A percentile compares a stretch with the other conserved stretches of the same genome.
phyloP scores from a whole-genome alignment of 2,888 invertebrate genomes.

The Oscheius onirici region DNA sequence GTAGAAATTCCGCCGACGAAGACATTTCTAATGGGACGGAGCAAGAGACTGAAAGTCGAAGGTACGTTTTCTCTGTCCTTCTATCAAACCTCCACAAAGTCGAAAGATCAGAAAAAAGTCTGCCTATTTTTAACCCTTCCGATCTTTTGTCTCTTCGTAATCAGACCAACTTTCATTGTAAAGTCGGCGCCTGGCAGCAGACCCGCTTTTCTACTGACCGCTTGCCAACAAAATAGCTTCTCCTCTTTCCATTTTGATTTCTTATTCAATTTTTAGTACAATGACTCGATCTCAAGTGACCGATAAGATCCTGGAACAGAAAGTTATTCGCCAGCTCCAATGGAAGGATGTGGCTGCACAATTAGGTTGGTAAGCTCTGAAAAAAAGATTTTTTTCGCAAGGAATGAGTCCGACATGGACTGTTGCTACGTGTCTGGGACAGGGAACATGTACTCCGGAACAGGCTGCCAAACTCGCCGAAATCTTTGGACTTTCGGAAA shows the following conservation, averaged over 20 bases:
- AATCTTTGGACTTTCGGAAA: conserved; percentile 16
- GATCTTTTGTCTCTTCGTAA: neutral
- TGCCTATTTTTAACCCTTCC: no score
- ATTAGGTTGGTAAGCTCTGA: neutral
- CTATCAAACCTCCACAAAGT: no score
- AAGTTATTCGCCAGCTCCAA: neutral
- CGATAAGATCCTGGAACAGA: conserved; percentile 15
- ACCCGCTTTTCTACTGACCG: neutral
- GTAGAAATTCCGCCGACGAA: neutral
- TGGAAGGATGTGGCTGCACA: conserved; percentile 18
- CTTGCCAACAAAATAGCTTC: neutral
- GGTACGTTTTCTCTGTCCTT: neutral
- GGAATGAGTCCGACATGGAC: conserved; percentile 28
- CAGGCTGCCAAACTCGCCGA: conserved; percentile 8
- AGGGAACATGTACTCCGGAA: conserved; percentile 5
- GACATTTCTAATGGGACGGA: neutral
- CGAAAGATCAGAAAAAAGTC: neutral
- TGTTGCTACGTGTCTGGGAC: conserved; percentile 24
- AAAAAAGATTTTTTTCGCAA: no score
- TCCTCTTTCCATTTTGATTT: neutral
- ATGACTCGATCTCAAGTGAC: conserved; percentile 27
- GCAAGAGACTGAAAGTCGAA: neutral
- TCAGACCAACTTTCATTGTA: neutral
- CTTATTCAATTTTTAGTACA: neutral
- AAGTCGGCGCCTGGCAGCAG: neutral